A percentile compares a stretch with the other conserved stretches of the same genome.
Evolutionary conservation across 2,797 vertebrate species (phyloP).

Genomic region (Tapirus indicus): DNA sequence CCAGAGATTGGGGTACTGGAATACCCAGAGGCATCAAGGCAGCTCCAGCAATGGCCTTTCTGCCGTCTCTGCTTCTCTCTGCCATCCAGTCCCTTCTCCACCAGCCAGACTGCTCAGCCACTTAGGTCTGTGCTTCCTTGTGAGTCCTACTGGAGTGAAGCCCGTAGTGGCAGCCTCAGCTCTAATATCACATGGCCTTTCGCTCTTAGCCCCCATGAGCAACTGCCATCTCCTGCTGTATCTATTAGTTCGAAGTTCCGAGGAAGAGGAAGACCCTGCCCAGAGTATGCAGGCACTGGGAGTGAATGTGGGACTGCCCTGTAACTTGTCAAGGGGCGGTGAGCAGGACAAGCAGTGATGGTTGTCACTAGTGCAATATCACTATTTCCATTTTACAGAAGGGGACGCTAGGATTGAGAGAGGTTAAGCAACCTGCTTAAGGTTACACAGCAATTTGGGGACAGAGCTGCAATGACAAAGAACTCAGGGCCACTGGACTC

Average conservation of each 20-base stretch:
- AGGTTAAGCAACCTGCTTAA: not conserved
- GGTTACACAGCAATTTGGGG: not conserved
- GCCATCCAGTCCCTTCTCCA: not conserved
- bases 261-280: not conserved
- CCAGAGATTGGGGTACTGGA: not conserved
- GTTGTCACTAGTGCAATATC: not conserved
- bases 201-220: not conserved
- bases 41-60: not conserved
- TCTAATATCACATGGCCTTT: not conserved
- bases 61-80: not conserved
- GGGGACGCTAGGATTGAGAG: not conserved
- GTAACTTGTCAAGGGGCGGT: not conserved
- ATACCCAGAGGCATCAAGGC: not conserved
- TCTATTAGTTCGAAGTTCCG: not conserved
- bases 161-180: not conserved
- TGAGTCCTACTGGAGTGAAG: not conserved
- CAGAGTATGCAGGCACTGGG: not conserved
- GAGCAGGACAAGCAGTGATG: not conserved
- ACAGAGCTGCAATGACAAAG: not conserved
- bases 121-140: not conserved
- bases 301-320: not conserved
- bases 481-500: not conserved
- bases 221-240: not conserved
- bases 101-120: not conserved
- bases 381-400: not conserved